These are phyloP conservation scores for Manis javanica DNA, from an alignment of 2,797 vertebrate genomes.

Conservation along the genomic window DNA sequence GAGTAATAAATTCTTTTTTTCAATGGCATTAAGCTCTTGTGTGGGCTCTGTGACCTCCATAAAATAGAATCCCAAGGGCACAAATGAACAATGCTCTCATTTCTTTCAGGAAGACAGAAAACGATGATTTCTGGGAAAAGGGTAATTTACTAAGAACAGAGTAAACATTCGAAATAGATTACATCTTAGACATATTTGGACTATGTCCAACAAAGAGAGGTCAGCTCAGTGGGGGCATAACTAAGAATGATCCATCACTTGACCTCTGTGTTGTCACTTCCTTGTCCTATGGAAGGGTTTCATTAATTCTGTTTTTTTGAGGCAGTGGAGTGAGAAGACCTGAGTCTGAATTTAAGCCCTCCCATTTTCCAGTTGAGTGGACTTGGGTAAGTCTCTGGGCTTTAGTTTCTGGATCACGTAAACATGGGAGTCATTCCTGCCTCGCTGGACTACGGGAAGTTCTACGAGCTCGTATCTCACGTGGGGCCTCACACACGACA, in stretches of 20 bases:
- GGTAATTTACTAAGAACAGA: background rate
- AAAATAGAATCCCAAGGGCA: background rate
- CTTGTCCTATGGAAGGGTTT: background rate
- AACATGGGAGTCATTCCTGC: background rate
- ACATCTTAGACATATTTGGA: background rate
- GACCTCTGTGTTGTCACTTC: background rate
- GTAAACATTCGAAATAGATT: background rate
- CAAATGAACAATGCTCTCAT: background rate
- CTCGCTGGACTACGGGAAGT: background rate
- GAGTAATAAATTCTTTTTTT: too few relatives aligned
- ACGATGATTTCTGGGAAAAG: background rate
- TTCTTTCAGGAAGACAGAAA: background rate
- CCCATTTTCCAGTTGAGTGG: background rate
- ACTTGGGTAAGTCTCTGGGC: background rate
- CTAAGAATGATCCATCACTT: background rate
- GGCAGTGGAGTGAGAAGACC: background rate
- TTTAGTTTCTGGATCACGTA: background rate
- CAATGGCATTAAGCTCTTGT: background rate
- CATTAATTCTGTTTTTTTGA: background rate
- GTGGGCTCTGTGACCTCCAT: background rate
- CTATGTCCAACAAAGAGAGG: background rate
- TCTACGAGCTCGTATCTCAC: fast-evolving
- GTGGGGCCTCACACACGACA: background rate
- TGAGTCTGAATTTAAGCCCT: background rate
- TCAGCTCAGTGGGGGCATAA: background rate